Base-by-base conservation (phyloP, 2,888 invertebrate species). In the Hypolimnas misippus region DNA sequence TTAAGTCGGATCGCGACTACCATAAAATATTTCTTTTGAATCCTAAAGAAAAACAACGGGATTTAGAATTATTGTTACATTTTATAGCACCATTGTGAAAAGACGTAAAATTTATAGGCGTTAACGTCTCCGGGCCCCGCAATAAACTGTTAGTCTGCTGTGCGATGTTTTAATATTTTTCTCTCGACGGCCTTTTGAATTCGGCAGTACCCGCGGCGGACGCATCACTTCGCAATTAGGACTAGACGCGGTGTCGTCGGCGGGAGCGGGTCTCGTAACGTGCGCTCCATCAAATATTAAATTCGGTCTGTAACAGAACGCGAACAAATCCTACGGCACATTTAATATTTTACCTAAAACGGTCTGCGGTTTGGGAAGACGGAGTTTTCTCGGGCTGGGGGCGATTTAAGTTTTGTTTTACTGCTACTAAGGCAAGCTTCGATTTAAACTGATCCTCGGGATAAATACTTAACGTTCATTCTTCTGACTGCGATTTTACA, bases 311-410 rank as follows among this genome's bases (percentile, higher is more conserved):
- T 77, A 75, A 76, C 77, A 70, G 79, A 74, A 77, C 79, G 75
- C 71, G 80, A 78, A 81, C 84, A 85, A 88, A 87, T 87, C 84
- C 84, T 78, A 82, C 81, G 55, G 77, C 78, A 81, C 80, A 81
- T 86, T 89, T 87, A 90, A 91, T 90, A 91, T 90, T 89, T 90
- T 80, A 89, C 82, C 82, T 79, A 84, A 86, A 88, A 84, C 83
- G 79, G 85, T 86, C 86, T 88, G 87, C 79, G 87, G 88, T 80
- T 83, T 81, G 77, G 80, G 78, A 70, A 76, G 76, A 63, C 71
- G 73, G 79, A 86, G 83, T 87, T 86, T 88, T 86, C 85, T 84
- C 84, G 76, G 68, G 72, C 77, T 72, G 72, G 40, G 44, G 50
- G 57, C 78, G 79, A 83, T 86, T 86, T 84, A 82, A 87, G 84